Evolutionary conservation across 1,140 invertebrate species (phyloP).

Genomic region (Drosophila baimaii): DNA sequence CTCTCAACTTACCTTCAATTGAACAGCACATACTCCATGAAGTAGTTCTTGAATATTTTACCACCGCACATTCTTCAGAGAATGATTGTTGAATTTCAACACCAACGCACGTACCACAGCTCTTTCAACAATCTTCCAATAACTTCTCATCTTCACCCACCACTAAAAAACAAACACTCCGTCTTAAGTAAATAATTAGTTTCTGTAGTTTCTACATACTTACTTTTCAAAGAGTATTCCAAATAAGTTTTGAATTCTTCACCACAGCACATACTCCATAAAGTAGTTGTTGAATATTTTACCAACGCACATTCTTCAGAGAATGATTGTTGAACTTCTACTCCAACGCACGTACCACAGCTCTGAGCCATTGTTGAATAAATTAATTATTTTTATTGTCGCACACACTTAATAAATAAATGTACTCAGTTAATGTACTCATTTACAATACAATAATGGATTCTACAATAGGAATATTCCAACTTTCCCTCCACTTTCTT

Average conservation of each 20-base stretch:
- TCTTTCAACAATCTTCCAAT: no score
- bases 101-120: background rate
- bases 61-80: background rate
- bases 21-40: background rate
- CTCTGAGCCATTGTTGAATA: slow-evolving; percentile 63
- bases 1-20: no score
- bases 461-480: slow-evolving; percentile 22
- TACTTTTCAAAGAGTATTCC: background rate
- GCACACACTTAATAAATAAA: slow-evolving; percentile 79
- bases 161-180: no score
- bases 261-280: background rate
- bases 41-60: no score
- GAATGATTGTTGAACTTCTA: background rate
- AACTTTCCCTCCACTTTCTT: background rate
- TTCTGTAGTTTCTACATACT: background rate
- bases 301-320: background rate
- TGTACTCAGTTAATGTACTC: slow-evolving; percentile 68
- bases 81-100: background rate
- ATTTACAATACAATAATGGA: slow-evolving; percentile 45
- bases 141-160: no score
- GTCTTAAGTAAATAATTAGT: background rate
- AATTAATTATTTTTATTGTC: slow-evolving; percentile 84
- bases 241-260: background rate
- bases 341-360: background rate
- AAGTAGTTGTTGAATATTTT: no score